Conservation (phyloP, 2,888 invertebrate genomes). For the Machimus rusticus region DNA sequence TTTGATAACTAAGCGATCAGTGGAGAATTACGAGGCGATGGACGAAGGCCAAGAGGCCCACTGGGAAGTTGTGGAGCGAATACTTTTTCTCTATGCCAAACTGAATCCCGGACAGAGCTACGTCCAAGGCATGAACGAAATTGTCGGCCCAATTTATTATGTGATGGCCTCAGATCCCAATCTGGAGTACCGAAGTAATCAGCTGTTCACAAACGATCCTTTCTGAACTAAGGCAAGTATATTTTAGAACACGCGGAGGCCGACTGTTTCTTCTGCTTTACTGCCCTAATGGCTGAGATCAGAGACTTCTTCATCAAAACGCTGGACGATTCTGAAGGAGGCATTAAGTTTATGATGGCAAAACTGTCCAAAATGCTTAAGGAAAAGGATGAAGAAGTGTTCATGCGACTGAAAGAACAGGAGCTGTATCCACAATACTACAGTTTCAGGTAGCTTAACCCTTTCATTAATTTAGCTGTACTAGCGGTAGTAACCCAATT, state of each 20-base stretch:
- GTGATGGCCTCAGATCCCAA: slow-evolving; percentile 92
- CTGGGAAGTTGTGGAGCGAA: slow-evolving; percentile 98
- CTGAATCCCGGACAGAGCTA: slow-evolving; percentile 96
- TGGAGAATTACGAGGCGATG: slow-evolving; percentile 83
- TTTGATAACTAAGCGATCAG: slow-evolving; percentile 77
- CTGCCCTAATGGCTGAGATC: slow-evolving; percentile 97
- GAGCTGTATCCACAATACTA: slow-evolving; percentile 95
- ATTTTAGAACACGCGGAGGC: slow-evolving; percentile 87
- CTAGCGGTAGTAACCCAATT: slow-evolving; percentile 5
- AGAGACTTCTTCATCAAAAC: slow-evolving; percentile 97
- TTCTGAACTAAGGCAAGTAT: neutral
- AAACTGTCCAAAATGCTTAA: slow-evolving; percentile 79
- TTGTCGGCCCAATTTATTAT: slow-evolving; percentile 97
- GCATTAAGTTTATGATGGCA: slow-evolving; percentile 90
- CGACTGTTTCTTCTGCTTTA: slow-evolving; percentile 98
- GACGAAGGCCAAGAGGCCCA: slow-evolving; percentile 93
- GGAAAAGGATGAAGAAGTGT: slow-evolving; percentile 78
- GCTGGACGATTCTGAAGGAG: slow-evolving; percentile 90
- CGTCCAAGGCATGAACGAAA: slow-evolving; percentile 99
- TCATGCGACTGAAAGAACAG: slow-evolving; percentile 78
- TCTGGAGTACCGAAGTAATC: slow-evolving; percentile 75
- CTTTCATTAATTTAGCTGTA: neutral
- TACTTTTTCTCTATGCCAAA: slow-evolving; percentile 97
- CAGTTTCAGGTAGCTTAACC: slow-evolving; percentile 77
- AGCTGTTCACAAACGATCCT: neutral